These are phyloP conservation scores for Heliothis subflexa DNA, from an alignment of 1,140 invertebrate species.

Conservation along the genomic window DNA sequence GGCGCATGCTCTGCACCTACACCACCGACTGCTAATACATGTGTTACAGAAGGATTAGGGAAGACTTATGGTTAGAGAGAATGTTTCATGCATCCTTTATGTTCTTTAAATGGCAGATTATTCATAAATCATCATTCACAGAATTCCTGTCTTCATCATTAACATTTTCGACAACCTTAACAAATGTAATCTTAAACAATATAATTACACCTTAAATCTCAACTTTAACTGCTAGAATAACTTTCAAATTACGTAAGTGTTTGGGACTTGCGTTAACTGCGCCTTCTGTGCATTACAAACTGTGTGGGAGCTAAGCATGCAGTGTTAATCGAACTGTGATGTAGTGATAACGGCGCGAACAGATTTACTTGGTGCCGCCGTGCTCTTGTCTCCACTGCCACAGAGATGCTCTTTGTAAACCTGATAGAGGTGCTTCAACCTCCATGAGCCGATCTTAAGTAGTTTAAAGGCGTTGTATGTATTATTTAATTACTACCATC, in stretches of 20 bases:
- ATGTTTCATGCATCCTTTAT: background rate
- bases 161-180: too few relatives aligned
- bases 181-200: too few relatives aligned
- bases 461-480: too few relatives aligned
- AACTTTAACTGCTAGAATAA: too few relatives aligned
- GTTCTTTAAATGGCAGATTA: too few relatives aligned
- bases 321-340: constrained; percentile 57
- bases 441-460: too few relatives aligned
- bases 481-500: too few relatives aligned
- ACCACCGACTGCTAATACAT: background rate
- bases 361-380: constrained; percentile 41
- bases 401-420: background rate
- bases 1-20: constrained; percentile 13
- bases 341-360: constrained; percentile 50
- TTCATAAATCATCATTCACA: too few relatives aligned
- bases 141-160: too few relatives aligned
- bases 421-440: constrained; percentile 1
- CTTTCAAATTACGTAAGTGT: too few relatives aligned
- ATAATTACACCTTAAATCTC: too few relatives aligned
- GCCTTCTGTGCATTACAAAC: background rate
- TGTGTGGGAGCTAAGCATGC: constrained; percentile 1
- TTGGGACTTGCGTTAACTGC: background rate
- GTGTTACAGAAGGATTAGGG: constrained; percentile 10
- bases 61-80: background rate
- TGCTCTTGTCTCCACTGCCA: background rate